Evolutionary conservation across 2,113 vertebrate species (phyloP), one percentile per base, ranked within the genome.

Genomic region (Nothoprocta perdicaria): DNA sequence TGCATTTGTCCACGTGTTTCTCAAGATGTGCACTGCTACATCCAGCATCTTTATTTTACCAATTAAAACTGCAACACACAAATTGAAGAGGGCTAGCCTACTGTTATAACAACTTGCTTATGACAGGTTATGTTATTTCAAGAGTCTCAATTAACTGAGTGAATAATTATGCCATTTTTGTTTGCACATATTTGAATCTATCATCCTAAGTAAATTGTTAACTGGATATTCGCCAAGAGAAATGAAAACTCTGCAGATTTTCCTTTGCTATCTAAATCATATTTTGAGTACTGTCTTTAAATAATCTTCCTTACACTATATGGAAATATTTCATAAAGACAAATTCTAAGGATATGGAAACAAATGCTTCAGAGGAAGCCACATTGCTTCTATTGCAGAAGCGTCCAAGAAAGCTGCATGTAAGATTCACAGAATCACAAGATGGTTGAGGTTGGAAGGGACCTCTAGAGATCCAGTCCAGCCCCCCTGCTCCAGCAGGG

Each of bases 1-100:
- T 53, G 43, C 63, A 78, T 53, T 74, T 71, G 65, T 84, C 55
- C 63, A 69, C n/a, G 40, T 61, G 41, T 40, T 46, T 63, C 72
- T 63, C 18, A 73, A 58, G 26, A 66, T 7, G 14, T 38, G 31
- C 26, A 16, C 43, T 63, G 48, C 24, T 61, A 62, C 7, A 77
- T 35, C 35, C 40, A 82, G 66, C 41, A 63, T 38, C 38, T 86
- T 58, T 55, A 53, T 84, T 52, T n/a, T 67, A 55, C 38, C 48
- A 87, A 92, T 71, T 84, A 90, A 95, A 88, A 86, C 29, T 55
- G 40, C 14, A 45, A 61, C 29, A 85, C 24, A 87, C 24, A 85
- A 84, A 94, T 63, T 79, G 75, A 75, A 27, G 61, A 84, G 80
- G 67, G 13, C 48, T 66, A 63, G 12, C 16, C 45, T 85, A 72